Evolutionary conservation across 1,140 invertebrate genomes (phyloP).

Genomic region (Calliopsis andreniformis): DNA sequence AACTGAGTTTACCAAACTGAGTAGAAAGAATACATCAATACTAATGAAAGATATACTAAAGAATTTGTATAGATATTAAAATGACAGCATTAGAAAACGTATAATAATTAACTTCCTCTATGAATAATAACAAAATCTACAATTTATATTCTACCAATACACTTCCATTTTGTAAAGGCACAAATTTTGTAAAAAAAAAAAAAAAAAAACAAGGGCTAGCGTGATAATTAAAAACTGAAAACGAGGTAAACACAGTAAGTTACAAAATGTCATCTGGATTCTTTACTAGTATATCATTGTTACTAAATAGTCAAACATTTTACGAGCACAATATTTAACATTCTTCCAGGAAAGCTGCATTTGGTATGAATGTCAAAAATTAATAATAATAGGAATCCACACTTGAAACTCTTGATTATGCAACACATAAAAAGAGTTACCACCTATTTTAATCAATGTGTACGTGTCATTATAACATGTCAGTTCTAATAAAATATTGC

Average conservation of each 20-base stretch:
- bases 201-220: constrained; percentile 38
- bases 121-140: constrained; percentile 52
- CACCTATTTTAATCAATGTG: constrained; percentile 48
- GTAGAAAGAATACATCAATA: constrained; percentile 12
- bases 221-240: constrained; percentile 33
- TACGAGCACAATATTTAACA: constrained; percentile 48
- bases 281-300: constrained; percentile 33
- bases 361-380: constrained; percentile 18
- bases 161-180: constrained; percentile 65
- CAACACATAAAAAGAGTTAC: constrained; percentile 34
- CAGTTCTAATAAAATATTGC: constrained; percentile 57
- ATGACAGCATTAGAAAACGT: constrained; percentile 35
- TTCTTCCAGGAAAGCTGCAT: constrained; percentile 33
- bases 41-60: constrained; percentile 29
- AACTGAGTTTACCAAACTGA: constrained; percentile 41
- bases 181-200: constrained; percentile 68
- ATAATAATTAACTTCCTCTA: constrained; percentile 47
- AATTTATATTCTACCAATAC: constrained; percentile 63
- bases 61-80: constrained; percentile 46
- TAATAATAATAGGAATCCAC: constrained; percentile 3
- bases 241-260: constrained; percentile 5
- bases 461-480: constrained; percentile 46
- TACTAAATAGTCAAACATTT: constrained; percentile 42
- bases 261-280: constrained; percentile 40
- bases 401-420: constrained; percentile 34